A percentile compares a stretch with the other conserved stretches of the same genome.
Conservation (phyloP, 2,797 vertebrate species). For the Erethizon dorsatum region DNA sequence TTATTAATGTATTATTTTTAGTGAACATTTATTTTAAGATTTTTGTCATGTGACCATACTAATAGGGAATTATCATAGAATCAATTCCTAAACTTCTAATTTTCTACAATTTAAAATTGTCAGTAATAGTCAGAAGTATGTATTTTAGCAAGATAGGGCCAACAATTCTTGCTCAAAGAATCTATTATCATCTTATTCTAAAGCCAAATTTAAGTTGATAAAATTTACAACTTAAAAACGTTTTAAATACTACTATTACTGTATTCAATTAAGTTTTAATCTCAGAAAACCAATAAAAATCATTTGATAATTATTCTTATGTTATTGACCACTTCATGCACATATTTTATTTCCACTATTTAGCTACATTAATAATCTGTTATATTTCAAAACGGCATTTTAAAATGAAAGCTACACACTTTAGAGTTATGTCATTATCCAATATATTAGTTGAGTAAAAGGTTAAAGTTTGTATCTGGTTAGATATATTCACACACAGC, state of each 20-base stretch:
- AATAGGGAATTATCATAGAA: not conserved
- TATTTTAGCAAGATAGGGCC: not conserved
- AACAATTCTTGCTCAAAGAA: not conserved
- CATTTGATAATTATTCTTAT: not conserved
- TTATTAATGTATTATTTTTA: slow-evolving; percentile 48
- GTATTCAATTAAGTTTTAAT: slow-evolving; percentile 8
- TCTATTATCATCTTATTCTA: not conserved
- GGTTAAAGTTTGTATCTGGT: not conserved
- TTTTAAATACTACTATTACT: not conserved
- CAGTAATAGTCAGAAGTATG: not conserved
- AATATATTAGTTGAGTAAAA: not conserved
- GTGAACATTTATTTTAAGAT: not conserved
- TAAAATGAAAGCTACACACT: not conserved
- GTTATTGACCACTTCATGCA: not conserved
- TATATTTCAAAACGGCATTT: not conserved
- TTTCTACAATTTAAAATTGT: slow-evolving; percentile 28
- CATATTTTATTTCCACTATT: not conserved
- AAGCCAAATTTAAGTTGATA: slow-evolving; percentile 23
- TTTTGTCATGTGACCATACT: not conserved
- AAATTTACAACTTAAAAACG: not conserved
- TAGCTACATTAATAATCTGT: not conserved
- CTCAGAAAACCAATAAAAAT: slow-evolving; percentile 14
- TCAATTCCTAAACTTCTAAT: not conserved
- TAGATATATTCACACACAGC: not conserved
- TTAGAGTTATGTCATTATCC: not conserved